Base-by-base conservation (phyloP, 1,140 invertebrate genomes). In the Plectrocnemia conspersa region DNA sequence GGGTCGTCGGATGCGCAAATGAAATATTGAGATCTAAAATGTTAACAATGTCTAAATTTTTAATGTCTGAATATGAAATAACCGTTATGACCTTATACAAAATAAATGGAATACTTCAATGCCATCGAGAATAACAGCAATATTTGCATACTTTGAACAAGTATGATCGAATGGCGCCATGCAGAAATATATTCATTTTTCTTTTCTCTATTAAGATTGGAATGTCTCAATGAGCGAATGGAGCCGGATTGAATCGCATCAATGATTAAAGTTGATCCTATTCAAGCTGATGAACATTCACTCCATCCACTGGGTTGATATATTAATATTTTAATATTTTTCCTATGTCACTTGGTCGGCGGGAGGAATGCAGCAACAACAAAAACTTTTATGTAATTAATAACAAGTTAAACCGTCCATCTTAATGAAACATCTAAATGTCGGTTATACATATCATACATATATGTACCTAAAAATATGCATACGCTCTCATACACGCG, bases 301-400 rank as follows among this genome's bases (percentile, higher is more conserved):
- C 47, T 61, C 50, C 55, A 58, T 35, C 47, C 59, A 58, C 59
- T 35, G 59, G 42, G 47, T 54, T 36, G 52, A 40, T 54, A 58
- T 54, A 47, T 35, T 54, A 36, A 61, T 56, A 56, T 60, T 52
- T 61, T 54, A 55, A 56, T 61, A 61, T 53, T 57, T 38, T 55
- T 62, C 56, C 52, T 62, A 58, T 58, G 53, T 62, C 33, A 55
- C 56, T 62, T 62, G 59, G 59, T 62, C 59, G 42, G 56, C 44
- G 52, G 59, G 59, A 62, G 59, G 59, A 62, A 62, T 62, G 59
- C 59, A 58, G 59, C 59, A 52, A 48, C 56, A 58, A 62, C 59
- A 50, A 58, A 58, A 58, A 47, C 35, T 54, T 54, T 62, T 52
- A 46, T 55, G 56, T 24, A 52, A 52, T 41, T 52, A 41, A 41